Conservation (phyloP, 1,140 invertebrate genomes). For the Hylyphantes graminicola region DNA sequence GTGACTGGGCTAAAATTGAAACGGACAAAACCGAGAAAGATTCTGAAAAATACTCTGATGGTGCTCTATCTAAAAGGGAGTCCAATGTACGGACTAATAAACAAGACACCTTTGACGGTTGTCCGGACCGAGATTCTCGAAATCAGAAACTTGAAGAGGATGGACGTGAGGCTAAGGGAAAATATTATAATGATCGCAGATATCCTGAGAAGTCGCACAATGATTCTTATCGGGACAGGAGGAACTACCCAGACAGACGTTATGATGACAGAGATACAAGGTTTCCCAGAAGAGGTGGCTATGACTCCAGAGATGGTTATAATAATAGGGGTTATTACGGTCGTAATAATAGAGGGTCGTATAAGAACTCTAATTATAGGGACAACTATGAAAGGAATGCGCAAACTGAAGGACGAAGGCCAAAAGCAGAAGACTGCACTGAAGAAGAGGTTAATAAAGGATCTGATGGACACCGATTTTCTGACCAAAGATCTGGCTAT, state of each 20-base stretch:
- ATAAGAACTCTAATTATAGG: neutral
- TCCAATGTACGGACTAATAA: too few species aligned
- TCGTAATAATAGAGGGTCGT: neutral
- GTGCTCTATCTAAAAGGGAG: neutral
- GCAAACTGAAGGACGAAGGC: neutral
- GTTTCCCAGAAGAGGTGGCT: neutral
- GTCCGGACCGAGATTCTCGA: neutral
- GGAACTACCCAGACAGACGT: neutral
- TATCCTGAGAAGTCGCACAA: neutral
- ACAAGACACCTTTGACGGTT: too few species aligned
- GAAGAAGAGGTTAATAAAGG: too few species aligned
- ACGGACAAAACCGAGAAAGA: neutral
- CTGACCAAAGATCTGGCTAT: too few species aligned
- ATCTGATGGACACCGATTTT: too few species aligned
- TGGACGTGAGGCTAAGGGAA: too few species aligned
- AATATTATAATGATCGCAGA: neutral
- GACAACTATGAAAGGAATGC: neutral
- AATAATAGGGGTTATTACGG: neutral
- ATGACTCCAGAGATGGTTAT: neutral
- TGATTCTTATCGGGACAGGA: neutral
- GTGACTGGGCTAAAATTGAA: neutral
- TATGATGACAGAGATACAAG: neutral
- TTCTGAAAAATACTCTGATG: neutral
- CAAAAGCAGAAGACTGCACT: too few species aligned
- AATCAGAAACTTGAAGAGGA: neutral